Conservation (phyloP, 2,797 vertebrate species). For the Erpetoichthys calabaricus region DNA sequence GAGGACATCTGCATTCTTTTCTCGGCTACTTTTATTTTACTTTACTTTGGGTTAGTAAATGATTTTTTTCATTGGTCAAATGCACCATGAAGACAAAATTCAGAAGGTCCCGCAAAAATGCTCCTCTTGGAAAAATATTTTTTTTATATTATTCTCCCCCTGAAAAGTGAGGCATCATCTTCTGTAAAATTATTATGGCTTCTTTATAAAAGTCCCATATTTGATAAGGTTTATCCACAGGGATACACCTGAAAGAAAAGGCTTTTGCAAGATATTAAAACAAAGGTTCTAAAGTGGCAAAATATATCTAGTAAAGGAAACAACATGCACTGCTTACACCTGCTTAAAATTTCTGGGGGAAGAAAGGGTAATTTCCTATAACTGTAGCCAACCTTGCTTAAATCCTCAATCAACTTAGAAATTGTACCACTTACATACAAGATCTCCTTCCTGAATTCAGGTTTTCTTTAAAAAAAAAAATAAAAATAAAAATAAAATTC, state of each 20-base stretch:
- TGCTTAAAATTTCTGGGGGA: constrained; percentile 5
- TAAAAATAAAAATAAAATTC: constrained; percentile 39
- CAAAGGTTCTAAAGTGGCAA: constrained; percentile 41
- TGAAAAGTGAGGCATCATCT: constrained; percentile 77
- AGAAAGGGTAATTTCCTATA: not conserved
- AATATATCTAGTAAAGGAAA: constrained; percentile 5
- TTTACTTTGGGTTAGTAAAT: constrained; percentile 35
- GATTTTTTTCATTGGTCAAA: constrained; percentile 60
- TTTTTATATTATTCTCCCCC: constrained; percentile 56
- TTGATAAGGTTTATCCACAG: constrained; percentile 69
- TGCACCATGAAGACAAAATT: constrained; percentile 64
- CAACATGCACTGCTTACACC: constrained; percentile 9
- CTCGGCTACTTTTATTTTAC: constrained; percentile 34
- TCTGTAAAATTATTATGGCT: constrained; percentile 77
- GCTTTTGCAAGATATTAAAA: constrained; percentile 75
- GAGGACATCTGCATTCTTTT: constrained; percentile 43
- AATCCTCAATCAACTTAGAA: constrained; percentile 7
- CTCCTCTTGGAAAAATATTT: constrained; percentile 78
- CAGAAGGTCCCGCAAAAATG: constrained; percentile 71
- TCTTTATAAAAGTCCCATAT: constrained; percentile 78
- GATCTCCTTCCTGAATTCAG: constrained; percentile 20
- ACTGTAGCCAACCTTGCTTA: constrained; percentile 5
- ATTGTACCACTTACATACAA: constrained; percentile 2
- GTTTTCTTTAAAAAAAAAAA: constrained; percentile 43
- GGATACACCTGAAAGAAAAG: constrained; percentile 85